Evolutionary conservation across 2,888 invertebrate species (phyloP), one percentile per base, ranked within the genome.

Genomic region (Clivina fossor): DNA sequence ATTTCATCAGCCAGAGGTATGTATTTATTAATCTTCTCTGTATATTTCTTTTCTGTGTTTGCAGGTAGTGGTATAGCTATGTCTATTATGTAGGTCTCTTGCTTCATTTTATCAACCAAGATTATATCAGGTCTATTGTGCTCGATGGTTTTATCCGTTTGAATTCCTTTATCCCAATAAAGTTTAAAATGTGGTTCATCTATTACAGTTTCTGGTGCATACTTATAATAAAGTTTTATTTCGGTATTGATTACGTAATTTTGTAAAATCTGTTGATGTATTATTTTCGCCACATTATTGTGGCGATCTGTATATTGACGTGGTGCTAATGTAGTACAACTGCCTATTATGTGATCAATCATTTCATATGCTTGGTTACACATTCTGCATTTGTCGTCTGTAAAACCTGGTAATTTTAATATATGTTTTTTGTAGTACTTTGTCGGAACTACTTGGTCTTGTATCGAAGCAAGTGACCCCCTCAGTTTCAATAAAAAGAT

Each of bases 401-500:
- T 40, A 8, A 51, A 13, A 2, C 43, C 26, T 24, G 26, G 26
- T 18, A 46, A 24, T 33, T 60, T 57, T 5, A 53, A 37, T n/a
- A 61, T 59, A 13, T 53, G 28, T 41, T 48, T 58, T 16, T 8
- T 33, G 35, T 58, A 58, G 28, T 57, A 56, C 19, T 30, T 47
- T 11, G 60, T 61, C 7, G 41, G 19, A 5, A 61, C 37, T 4
- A 57, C 57, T 26, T 55, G 56, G 32, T 62, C 60, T 41, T 61
- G 58, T 8, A 59, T 54, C 3, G 58, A 54, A 9, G 55, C 28
- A 4, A 61, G n/a, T 41, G 8, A 60, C 59, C 2, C 59, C 59
- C 43, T 63, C 59, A 8, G 61, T 60, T 32, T 60, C 60, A 4
- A 53, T 53, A 35, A 57, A 61, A 18, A 61, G 44, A 41, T 53